Evolutionary conservation across 1,140 invertebrate genomes (phyloP).

Genomic region (Drosophila gunungcola): DNA sequence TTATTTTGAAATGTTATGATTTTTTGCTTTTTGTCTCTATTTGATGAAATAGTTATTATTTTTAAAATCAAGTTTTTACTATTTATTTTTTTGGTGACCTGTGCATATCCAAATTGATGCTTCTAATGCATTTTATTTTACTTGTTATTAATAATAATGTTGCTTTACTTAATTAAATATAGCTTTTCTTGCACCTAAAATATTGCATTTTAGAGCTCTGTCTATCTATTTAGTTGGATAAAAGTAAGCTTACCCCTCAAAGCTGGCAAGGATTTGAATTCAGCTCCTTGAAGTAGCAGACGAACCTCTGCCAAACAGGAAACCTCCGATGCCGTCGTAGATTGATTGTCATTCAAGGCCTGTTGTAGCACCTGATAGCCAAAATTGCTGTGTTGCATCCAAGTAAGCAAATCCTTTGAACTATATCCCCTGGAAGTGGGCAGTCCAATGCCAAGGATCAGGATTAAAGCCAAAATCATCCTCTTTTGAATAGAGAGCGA

Average conservation of each 20-base stretch:
- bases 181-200: no score
- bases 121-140: no score
- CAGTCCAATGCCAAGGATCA: neutral
- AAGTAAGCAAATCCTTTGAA: conserved; percentile 46
- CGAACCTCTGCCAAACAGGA: conserved; percentile 36
- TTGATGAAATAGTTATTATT: no score
- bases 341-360: conserved; percentile 17
- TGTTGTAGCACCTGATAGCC: conserved; percentile 65
- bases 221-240: no score
- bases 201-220: no score
- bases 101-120: no score
- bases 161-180: no score
- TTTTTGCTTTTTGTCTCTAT: no score
- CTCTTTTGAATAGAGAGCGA: neutral
- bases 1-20: no score
- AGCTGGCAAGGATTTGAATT: conserved; percentile 33
- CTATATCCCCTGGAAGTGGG: conserved; percentile 18
- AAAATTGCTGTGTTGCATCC: conserved; percentile 67
- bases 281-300: conserved; percentile 35
- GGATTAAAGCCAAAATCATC: conserved; percentile 1
- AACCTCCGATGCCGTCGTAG: conserved; percentile 5
- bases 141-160: no score
- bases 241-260: conserved; percentile 41
- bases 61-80: no score
- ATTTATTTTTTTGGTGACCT: no score